A percentile compares a stretch with the other conserved stretches of the same genome.
These are phyloP conservation scores for Eilema caniola DNA, from an alignment of 2,888 invertebrate species.

Conservation along the genomic window DNA sequence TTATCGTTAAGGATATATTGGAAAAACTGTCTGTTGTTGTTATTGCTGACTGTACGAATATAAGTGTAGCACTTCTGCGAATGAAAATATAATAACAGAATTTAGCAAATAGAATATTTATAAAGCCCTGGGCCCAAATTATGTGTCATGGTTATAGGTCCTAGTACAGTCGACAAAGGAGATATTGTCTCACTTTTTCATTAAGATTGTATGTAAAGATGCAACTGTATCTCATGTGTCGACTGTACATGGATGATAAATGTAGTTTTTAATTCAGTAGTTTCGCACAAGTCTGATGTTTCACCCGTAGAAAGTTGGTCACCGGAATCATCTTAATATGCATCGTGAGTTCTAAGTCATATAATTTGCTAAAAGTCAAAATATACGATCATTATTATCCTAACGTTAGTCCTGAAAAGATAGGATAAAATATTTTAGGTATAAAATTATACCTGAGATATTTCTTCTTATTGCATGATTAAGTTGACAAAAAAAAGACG, in stretches of 20 bases:
- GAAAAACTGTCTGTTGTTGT: neutral
- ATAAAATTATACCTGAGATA: too few relatives aligned
- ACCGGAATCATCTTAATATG: slow-evolving; percentile 16
- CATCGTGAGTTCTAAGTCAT: neutral
- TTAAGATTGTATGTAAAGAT: too few relatives aligned
- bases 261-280: slow-evolving; percentile 35
- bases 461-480: too few relatives aligned
- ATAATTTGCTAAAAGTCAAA: neutral
- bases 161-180: too few relatives aligned
- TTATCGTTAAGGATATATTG: neutral
- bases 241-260: slow-evolving; percentile 28
- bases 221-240: too few relatives aligned
- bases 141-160: slow-evolving; percentile 27
- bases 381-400: neutral
- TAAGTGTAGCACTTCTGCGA: slow-evolving; percentile 32
- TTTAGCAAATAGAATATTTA: slow-evolving; percentile 37
- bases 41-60: slow-evolving; percentile 14
- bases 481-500: too few relatives aligned
- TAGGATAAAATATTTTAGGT: too few relatives aligned
- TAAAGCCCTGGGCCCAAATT: slow-evolving; percentile 46
- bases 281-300: slow-evolving; percentile 44
- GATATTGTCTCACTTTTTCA: too few relatives aligned
- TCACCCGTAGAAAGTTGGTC: slow-evolving; percentile 37
- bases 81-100: slow-evolving; percentile 37
- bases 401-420: too few relatives aligned